These are phyloP conservation scores for Tetramorium alpestre DNA, from an alignment of 1,140 invertebrate species.

Conservation along the genomic window DNA sequence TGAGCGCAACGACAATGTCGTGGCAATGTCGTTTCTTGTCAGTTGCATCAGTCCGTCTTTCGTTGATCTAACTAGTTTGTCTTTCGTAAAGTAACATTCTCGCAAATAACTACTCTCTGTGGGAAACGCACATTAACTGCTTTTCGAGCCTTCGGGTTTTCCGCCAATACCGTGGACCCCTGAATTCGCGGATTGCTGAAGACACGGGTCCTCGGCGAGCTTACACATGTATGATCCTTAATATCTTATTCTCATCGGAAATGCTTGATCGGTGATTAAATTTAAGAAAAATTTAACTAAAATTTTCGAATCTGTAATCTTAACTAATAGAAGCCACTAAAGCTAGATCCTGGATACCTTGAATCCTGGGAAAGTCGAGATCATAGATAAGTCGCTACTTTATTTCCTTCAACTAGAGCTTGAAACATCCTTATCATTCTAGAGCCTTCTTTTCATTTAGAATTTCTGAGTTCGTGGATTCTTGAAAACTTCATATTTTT, in stretches of 20 bases:
- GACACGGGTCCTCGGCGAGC: neutral
- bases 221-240: conserved; percentile 27
- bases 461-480: neutral
- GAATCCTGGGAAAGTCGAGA: conserved; percentile 20
- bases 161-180: neutral
- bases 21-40: conserved; percentile 35
- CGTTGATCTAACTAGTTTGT: conserved; percentile 46
- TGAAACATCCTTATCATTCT: neutral
- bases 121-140: conserved; percentile 27
- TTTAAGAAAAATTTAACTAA: conserved; percentile 35
- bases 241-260: neutral
- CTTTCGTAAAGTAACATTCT: conserved; percentile 40
- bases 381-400: conserved; percentile 22
- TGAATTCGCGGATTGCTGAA: neutral
- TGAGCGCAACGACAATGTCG: conserved; percentile 42
- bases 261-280: conserved; percentile 30
- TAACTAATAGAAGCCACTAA: conserved; percentile 39
- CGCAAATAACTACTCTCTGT: conserved; percentile 25
- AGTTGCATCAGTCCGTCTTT: conserved; percentile 15
- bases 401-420: conserved; percentile 10
- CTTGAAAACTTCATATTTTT: neutral
- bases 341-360: conserved; percentile 27
- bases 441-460: neutral
- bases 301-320: conserved; percentile 8
- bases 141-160: conserved; percentile 21